phyloP scores from a whole-genome alignment of 2,888 invertebrate species.

The Drosophila anceps region DNA sequence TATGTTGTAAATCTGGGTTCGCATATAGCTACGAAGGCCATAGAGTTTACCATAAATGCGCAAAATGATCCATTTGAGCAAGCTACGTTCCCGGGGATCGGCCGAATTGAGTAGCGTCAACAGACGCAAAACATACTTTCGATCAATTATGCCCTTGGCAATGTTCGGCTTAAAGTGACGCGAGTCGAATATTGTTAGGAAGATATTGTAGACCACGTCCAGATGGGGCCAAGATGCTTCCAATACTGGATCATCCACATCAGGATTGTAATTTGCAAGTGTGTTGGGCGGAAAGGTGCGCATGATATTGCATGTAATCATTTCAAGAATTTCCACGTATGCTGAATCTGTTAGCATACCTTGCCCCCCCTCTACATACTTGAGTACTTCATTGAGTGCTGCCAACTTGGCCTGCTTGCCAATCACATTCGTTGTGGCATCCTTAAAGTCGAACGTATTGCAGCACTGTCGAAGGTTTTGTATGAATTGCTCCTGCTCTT shows the following conservation, averaged over 20 bases:
- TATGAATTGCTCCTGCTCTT: neutral
- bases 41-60: neutral
- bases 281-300: neutral
- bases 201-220: neutral
- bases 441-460: neutral
- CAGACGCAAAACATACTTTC: neutral
- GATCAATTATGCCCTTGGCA: neutral
- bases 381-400: neutral
- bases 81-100: slow-evolving; percentile 5
- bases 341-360: neutral
- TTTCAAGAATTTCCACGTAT: neutral
- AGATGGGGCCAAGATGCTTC: slow-evolving; percentile 2
- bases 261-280: neutral
- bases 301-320: slow-evolving; percentile 3
- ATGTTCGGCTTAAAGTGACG: neutral
- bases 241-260: neutral
- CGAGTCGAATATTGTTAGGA: neutral
- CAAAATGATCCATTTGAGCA: neutral
- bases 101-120: neutral
- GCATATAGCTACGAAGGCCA: neutral
- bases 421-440: neutral
- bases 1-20: neutral
- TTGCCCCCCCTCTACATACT: neutral
- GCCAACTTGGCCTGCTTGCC: neutral
- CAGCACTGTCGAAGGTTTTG: neutral